A percentile compares a stretch with the other conserved stretches of the same genome.
Evolutionary conservation across 2,888 invertebrate genomes (phyloP).

Genomic region (Eupeodes luniger): DNA sequence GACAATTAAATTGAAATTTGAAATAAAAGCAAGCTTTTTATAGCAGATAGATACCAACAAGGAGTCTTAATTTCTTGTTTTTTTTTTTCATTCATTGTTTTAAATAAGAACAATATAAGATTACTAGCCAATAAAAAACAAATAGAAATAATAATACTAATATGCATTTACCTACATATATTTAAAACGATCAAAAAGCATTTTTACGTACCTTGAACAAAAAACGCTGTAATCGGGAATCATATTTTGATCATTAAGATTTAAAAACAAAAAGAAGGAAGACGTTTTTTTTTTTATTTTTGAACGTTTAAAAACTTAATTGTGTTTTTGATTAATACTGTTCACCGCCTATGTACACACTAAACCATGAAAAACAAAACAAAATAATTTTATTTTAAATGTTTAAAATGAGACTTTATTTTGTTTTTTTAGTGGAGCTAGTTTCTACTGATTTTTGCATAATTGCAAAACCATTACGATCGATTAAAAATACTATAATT

Average conservation of each 20-base stretch:
- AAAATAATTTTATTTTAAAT: slow-evolving; percentile 1
- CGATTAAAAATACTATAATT: too few relatives aligned
- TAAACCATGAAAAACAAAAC: slow-evolving; percentile 21
- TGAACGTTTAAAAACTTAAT: slow-evolving; percentile 3
- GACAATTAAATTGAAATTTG: too few relatives aligned
- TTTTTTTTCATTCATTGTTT: background rate
- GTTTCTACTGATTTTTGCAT: too few relatives aligned
- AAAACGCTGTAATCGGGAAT: slow-evolving; percentile 37
- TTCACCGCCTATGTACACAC: slow-evolving; percentile 22
- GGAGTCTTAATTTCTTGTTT: background rate
- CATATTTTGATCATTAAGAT: slow-evolving; percentile 18
- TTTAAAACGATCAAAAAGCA: background rate
- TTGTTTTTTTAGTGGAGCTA: too few relatives aligned
- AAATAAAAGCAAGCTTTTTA: too few relatives aligned
- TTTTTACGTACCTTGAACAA: slow-evolving; percentile 54
- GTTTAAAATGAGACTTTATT: background rate
- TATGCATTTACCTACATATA: background rate
- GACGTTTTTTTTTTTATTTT: background rate
- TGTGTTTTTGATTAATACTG: background rate
- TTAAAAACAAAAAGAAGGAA: slow-evolving; percentile 2
- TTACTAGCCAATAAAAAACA: background rate
- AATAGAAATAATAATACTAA: background rate
- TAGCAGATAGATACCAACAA: too few relatives aligned
- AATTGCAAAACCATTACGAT: too few relatives aligned
- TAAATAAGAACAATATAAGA: background rate